Conservation (phyloP, 2,797 vertebrate genomes). For the Aulostomus chinensis region DNA sequence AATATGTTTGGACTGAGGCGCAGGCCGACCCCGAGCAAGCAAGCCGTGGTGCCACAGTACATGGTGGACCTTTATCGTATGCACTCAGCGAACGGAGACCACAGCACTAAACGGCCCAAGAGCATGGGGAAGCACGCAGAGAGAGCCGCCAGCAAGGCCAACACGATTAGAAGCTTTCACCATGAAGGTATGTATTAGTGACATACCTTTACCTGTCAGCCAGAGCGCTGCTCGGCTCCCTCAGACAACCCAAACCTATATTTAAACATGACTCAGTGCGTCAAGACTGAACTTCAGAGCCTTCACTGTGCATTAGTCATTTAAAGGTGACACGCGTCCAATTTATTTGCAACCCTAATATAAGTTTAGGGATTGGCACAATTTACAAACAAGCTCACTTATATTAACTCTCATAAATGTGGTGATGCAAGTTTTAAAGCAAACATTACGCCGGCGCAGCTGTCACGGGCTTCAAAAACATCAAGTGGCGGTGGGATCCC, state of each 20-base stretch:
- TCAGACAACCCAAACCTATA: conserved; percentile 72
- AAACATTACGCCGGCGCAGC: conserved; percentile 56
- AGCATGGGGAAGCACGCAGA: conserved; percentile 87
- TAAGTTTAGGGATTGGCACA: conserved; percentile 1
- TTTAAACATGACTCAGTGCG: conserved; percentile 77
- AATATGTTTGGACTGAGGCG: conserved; percentile 96
- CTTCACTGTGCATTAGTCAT: conserved; percentile 66
- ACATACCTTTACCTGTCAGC: conserved; percentile 76
- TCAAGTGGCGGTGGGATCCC: conserved; percentile 66
- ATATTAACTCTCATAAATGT: conserved; percentile 15
- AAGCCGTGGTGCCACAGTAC: conserved; percentile 92
- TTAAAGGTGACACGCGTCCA: conserved; percentile 65
- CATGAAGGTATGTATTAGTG: conserved; percentile 92
- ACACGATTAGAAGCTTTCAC: conserved; percentile 97
- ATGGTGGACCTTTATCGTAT: conserved; percentile 96
- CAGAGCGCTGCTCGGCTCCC: conserved; percentile 48
- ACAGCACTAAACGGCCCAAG: conserved; percentile 81
- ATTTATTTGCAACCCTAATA: conserved; percentile 35
- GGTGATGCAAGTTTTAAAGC: conserved; percentile 62
- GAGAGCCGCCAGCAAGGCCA: conserved; percentile 91
- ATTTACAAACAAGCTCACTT: conserved; percentile 34
- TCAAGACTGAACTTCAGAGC: conserved; percentile 61
- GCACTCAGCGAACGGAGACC: conserved; percentile 87
- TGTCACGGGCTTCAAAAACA: conserved; percentile 66
- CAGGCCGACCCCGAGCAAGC: conserved; percentile 90